Evolutionary conservation across 2,797 vertebrate genomes (phyloP).

Genomic region (Dipus sagitta): DNA sequence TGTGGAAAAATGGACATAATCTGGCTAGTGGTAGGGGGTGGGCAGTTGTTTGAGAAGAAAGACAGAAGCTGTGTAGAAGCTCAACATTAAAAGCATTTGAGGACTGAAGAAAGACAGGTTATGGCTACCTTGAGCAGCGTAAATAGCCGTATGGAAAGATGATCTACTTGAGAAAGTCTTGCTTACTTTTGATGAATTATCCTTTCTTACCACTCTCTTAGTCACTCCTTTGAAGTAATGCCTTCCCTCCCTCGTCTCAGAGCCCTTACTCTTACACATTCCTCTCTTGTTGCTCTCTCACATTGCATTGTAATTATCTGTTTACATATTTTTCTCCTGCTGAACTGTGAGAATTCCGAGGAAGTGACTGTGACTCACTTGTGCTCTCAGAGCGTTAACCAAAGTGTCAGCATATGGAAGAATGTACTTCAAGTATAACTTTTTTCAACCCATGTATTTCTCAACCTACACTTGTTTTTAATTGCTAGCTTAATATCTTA

Average conservation of each 20-base stretch:
- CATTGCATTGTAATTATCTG: neutral
- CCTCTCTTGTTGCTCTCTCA: neutral
- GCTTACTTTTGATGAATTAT: neutral
- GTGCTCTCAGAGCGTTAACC: neutral
- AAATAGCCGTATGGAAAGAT: rapidly evolving
- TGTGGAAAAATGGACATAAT: rapidly evolving
- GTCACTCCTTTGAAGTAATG: neutral
- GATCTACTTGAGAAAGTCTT: neutral
- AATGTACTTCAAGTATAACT: neutral
- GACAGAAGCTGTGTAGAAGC: neutral
- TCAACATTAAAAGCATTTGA: neutral
- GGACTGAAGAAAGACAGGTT: neutral
- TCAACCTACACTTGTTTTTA: neutral
- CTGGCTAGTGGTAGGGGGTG: neutral
- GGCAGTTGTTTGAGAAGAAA: rapidly evolving
- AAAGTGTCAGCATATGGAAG: constrained; percentile 42
- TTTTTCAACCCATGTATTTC: neutral
- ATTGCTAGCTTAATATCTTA: neutral
- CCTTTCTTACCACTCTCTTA: neutral
- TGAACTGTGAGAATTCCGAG: constrained; percentile 63
- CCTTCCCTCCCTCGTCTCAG: rapidly evolving
- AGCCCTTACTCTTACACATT: too few relatives aligned
- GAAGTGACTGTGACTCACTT: constrained; percentile 66
- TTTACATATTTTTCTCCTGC: constrained; percentile 47
- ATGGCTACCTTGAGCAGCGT: neutral